Conservation (phyloP, 1,140 invertebrate genomes). For the Trachelipus rathkii region DNA sequence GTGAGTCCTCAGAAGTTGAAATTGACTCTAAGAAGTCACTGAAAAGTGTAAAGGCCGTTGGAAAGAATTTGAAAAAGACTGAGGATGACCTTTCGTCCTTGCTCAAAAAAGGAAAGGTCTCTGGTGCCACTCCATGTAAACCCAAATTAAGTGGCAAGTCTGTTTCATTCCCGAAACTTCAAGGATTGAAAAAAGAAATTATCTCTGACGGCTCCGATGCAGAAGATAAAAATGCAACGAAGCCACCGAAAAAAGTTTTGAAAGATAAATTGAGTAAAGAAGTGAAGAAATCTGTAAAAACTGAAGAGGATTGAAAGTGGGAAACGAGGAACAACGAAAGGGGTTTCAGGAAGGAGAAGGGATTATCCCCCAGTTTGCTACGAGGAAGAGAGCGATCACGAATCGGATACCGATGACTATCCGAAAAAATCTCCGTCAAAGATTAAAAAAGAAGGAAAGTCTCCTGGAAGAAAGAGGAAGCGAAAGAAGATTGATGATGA, state of each 20-base stretch:
- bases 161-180: background rate
- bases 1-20: background rate
- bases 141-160: background rate
- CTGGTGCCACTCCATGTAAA: no score
- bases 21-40: background rate
- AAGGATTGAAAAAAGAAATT: slow-evolving; percentile 29
- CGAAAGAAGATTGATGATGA: background rate
- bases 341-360: slow-evolving; percentile 17
- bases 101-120: no score
- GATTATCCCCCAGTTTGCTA: slow-evolving; percentile 29
- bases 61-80: no score
- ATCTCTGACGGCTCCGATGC: slow-evolving; percentile 33
- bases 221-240: slow-evolving; percentile 24
- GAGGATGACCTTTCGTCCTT: no score
- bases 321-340: slow-evolving; percentile 29
- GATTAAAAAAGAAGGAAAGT: background rate
- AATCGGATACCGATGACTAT: slow-evolving; percentile 31
- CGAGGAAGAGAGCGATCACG: slow-evolving; percentile 41
- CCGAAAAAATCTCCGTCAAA: background rate
- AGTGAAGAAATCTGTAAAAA: slow-evolving; percentile 33
- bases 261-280: slow-evolving; percentile 18
- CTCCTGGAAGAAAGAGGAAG: background rate
- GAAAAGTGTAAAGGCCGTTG: background rate
- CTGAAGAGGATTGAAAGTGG: slow-evolving; percentile 19
- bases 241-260: slow-evolving; percentile 25